phyloP scores from a whole-genome alignment of 2,888 invertebrate genomes.

The Papilio gigon region DNA sequence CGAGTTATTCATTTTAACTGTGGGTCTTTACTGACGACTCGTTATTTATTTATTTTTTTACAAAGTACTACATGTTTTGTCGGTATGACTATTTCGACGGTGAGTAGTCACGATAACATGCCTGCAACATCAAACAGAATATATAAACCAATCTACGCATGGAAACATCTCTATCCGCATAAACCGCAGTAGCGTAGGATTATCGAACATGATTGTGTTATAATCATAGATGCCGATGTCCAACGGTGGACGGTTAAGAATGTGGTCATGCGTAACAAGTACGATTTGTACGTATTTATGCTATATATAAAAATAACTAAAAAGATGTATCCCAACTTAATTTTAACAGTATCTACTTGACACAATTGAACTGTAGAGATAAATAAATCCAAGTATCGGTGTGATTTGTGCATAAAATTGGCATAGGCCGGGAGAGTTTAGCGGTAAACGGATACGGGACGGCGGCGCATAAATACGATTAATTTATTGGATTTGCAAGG shows the following conservation, averaged over 20 bases:
- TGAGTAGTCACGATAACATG: neutral
- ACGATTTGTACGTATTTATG: neutral
- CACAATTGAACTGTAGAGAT: neutral
- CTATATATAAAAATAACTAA: neutral
- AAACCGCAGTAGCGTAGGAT: neutral
- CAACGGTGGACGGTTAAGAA: neutral
- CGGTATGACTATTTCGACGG: neutral
- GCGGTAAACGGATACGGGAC: conserved; percentile 25
- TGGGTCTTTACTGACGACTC: neutral
- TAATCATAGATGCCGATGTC: neutral
- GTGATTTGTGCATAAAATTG: neutral
- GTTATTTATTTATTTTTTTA: too few relatives aligned
- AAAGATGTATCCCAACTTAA: neutral
- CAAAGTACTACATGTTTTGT: too few relatives aligned
- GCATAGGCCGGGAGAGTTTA: conserved; percentile 23
- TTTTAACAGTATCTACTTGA: neutral
- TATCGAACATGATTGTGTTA: neutral
- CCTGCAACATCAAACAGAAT: neutral
- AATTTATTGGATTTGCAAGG: conserved; percentile 37
- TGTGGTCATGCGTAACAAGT: neutral
- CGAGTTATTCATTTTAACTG: neutral
- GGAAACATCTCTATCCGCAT: neutral
- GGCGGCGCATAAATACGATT: conserved; percentile 31
- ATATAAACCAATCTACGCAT: neutral
- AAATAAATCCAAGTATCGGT: conserved; percentile 16